Evolutionary conservation across 2,888 invertebrate species (phyloP).

Genomic region (Scaeva pyrastri): DNA sequence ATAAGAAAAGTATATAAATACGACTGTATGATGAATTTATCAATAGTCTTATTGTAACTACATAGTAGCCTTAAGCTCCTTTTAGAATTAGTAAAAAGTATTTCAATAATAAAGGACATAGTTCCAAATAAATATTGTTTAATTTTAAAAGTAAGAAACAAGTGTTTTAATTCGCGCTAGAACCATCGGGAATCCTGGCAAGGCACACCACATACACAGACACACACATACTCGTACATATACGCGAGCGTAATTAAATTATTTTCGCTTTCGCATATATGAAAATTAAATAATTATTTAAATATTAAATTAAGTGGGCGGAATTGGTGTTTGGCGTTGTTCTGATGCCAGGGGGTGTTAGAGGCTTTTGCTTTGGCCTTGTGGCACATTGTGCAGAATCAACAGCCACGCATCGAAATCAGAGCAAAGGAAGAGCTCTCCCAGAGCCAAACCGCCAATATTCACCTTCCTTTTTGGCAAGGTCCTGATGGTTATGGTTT

Average conservation of each 20-base stretch:
- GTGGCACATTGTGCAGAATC: constrained; percentile 14
- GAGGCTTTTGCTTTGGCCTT: not conserved
- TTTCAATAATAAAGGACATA: no score
- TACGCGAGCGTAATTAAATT: constrained; percentile 69
- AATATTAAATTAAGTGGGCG: constrained; percentile 71
- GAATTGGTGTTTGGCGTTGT: not conserved
- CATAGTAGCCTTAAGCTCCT: no score
- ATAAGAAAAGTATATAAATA: no score
- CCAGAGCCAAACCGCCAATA: constrained; percentile 28
- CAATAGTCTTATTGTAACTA: no score
- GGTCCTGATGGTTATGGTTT: constrained; percentile 1
- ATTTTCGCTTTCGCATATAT: constrained; percentile 74
- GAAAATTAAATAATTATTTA: constrained; percentile 76
- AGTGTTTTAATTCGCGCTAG: no score
- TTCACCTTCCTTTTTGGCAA: constrained; percentile 22
- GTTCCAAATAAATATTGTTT: no score
- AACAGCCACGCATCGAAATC: constrained; percentile 29
- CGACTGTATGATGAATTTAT: no score
- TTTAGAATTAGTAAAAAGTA: no score
- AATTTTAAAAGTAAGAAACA: no score
- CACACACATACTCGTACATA: no score
- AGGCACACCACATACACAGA: constrained; percentile 56
- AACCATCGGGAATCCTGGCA: not conserved
- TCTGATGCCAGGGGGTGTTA: not conserved
- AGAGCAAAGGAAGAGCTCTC: constrained; percentile 43